phyloP scores from a whole-genome alignment of 2,888 invertebrate genomes.

The Patella pellucida region DNA sequence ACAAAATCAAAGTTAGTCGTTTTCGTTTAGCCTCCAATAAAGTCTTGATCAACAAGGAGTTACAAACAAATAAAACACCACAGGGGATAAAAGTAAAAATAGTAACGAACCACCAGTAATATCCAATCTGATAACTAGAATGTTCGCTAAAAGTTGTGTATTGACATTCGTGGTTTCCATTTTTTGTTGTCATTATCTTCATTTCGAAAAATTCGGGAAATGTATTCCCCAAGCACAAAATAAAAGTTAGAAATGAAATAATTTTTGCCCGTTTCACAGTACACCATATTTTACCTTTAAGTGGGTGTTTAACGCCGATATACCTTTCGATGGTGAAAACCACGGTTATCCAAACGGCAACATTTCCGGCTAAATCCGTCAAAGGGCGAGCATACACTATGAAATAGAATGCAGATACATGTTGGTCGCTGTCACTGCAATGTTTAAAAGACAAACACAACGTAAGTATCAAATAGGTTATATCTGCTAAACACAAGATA shows the following conservation, averaged over 20 bases:
- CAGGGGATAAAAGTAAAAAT: constrained; percentile 77
- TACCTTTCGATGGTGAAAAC: constrained; percentile 83
- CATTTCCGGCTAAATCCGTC: constrained; percentile 78
- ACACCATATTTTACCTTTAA: constrained; percentile 76
- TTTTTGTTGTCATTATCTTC: constrained; percentile 35
- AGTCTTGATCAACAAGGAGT: constrained; percentile 78
- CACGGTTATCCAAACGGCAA: constrained; percentile 82
- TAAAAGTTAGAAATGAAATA: constrained; percentile 76
- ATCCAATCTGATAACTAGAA: constrained; percentile 75
- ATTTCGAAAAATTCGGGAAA: constrained; percentile 79
- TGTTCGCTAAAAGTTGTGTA: constrained; percentile 73
- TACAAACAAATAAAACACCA: constrained; percentile 79
- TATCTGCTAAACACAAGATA: constrained; percentile 80
- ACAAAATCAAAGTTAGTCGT: constrained; percentile 17
- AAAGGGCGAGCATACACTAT: constrained; percentile 75
- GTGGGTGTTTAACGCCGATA: constrained; percentile 82
- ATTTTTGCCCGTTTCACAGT: constrained; percentile 80
- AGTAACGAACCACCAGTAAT: constrained; percentile 75
- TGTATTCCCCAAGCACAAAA: constrained; percentile 76
- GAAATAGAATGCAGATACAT: constrained; percentile 74
- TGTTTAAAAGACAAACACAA: constrained; percentile 77
- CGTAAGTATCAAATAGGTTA: constrained; percentile 79
- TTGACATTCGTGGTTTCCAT: constrained; percentile 36
- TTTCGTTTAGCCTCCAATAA: constrained; percentile 70
- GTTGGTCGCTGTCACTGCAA: constrained; percentile 74